Conservation (phyloP, 2,797 vertebrate genomes). For the Ispidina lecontei region DNA sequence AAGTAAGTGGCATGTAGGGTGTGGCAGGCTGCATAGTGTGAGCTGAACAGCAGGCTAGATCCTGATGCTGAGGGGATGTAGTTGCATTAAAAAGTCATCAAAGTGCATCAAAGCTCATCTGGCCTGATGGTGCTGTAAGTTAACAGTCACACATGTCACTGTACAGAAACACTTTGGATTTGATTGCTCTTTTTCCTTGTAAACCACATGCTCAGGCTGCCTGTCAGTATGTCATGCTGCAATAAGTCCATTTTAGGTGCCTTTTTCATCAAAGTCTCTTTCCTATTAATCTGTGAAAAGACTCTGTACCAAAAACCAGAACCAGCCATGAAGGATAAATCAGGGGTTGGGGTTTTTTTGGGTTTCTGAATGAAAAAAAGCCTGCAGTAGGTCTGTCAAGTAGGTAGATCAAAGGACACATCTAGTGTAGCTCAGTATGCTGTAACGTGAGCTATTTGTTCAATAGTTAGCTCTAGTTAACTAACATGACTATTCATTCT, state of each 20-base stretch:
- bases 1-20: background rate
- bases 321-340: background rate
- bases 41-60: background rate
- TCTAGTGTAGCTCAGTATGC: background rate
- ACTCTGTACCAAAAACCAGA: background rate
- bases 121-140: background rate
- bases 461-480: conserved; percentile 44
- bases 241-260: background rate
- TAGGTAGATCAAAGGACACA: background rate
- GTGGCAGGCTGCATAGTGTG: background rate
- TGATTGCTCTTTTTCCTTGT: background rate
- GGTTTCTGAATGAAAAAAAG: background rate
- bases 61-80: background rate
- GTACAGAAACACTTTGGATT: background rate
- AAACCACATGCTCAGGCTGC: background rate
- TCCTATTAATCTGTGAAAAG: background rate
- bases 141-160: rapidly evolving
- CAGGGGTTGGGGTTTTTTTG: rapidly evolving
- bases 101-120: background rate
- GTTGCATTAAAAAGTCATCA: background rate
- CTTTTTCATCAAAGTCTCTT: background rate
- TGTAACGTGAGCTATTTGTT: conserved; percentile 45
- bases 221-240: background rate
- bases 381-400: background rate
- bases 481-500: conserved; percentile 52